Conservation (phyloP, 2,797 vertebrate species). For the Clarias platycephalus region DNA sequence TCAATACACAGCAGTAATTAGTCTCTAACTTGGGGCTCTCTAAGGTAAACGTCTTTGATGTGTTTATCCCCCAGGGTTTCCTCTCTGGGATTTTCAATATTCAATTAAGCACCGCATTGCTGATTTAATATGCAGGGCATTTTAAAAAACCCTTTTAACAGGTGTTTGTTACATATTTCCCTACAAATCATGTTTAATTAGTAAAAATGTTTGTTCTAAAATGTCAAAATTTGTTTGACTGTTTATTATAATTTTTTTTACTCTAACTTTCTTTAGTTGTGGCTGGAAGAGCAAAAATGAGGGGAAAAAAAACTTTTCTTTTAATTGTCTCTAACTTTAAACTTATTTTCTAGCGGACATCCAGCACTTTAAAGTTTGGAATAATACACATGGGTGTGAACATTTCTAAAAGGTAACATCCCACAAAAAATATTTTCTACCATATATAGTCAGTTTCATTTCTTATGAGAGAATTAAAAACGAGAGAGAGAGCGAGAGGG, state of each 20-base stretch:
- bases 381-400: background rate
- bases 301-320: too few species aligned
- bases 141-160: background rate
- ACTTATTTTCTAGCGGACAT: background rate
- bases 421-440: background rate
- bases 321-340: background rate
- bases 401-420: background rate
- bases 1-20: slow-evolving; percentile 1
- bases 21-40: background rate
- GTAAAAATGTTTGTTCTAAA: too few species aligned
- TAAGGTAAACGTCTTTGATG: background rate
- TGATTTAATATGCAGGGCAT: background rate
- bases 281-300: background rate
- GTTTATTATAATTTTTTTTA: background rate
- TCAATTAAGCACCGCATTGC: background rate
- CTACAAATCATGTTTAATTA: too few species aligned
- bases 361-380: background rate
- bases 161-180: background rate
- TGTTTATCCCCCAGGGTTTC: slow-evolving; percentile 13
- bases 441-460: background rate
- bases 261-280: background rate
- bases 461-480: background rate
- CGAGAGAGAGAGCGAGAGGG: background rate
- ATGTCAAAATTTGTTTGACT: background rate
- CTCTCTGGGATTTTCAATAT: background rate